These are phyloP conservation scores for Hesperophylax magnus DNA, from an alignment of 1,140 invertebrate species.

Conservation along the genomic window DNA sequence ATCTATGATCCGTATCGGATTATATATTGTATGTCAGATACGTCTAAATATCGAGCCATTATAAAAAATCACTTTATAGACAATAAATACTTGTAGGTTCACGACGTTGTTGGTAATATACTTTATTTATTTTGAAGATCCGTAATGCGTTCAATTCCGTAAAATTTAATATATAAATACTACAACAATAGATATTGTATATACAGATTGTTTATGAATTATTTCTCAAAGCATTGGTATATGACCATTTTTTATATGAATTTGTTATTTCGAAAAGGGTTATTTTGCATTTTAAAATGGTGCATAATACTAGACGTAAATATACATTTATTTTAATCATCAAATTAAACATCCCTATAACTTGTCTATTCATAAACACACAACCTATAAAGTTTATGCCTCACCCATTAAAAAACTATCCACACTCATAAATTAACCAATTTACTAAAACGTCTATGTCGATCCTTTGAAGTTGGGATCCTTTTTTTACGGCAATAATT, in stretches of 20 bases:
- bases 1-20: conserved; percentile 35
- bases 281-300: no score
- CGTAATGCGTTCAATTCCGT: no score
- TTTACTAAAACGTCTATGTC: conserved; percentile 17
- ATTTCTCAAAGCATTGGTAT: no score
- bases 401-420: conserved; percentile 22
- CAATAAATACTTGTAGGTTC: conserved; percentile 6
- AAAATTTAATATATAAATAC: no score
- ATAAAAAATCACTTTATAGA: conserved; percentile 28
- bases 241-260: no score
- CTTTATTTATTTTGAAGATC: neutral
- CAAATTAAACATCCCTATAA: conserved; percentile 1
- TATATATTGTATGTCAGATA: conserved; percentile 10
- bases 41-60: conserved; percentile 21
- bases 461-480: conserved; percentile 15
- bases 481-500: conserved; percentile 12
- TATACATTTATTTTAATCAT: neutral
- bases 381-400: conserved; percentile 25
- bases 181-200: no score
- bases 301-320: no score
- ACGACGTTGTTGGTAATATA: neutral
- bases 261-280: no score
- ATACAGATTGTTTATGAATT: no score
- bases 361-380: conserved; percentile 20
- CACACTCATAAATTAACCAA: conserved; percentile 35